Percentiles rank a stretch among this genome's conserved stretches.
Evolutionary conservation across 2,888 invertebrate genomes (phyloP).

Genomic region (Ophion costatus): DNA sequence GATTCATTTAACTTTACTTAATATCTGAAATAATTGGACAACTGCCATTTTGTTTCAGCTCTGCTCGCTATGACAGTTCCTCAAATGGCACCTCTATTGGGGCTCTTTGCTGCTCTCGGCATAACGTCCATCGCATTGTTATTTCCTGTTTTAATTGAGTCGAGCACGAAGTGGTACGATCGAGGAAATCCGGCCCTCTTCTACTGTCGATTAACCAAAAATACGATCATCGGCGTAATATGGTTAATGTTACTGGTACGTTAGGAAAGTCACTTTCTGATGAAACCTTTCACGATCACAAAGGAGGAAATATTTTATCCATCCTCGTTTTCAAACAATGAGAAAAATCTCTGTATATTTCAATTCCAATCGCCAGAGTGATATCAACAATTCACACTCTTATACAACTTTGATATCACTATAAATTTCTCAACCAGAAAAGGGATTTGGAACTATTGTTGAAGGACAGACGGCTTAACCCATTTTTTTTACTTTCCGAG

Average conservation of each 20-base stretch:
- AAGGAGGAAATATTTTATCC: too few species aligned
- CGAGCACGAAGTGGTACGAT: conserved; percentile 74
- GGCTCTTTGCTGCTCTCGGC: conserved; percentile 85
- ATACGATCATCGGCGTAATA: conserved; percentile 74
- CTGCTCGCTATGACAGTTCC: conserved; percentile 85
- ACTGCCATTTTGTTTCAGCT: conserved; percentile 77
- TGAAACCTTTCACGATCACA: too few species aligned
- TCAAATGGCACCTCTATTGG: conserved; percentile 85
- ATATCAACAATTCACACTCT: too few species aligned
- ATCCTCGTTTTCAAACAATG: too few species aligned
- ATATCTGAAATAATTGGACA: neutral
- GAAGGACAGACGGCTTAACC: too few species aligned
- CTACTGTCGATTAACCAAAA: conserved; percentile 74
- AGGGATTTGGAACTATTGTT: too few species aligned
- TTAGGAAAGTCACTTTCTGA: conserved; percentile 9
- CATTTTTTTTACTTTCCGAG: too few species aligned
- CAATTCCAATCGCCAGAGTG: too few species aligned
- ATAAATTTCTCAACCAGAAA: too few species aligned
- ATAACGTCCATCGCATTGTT: conserved; percentile 84
- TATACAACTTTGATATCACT: too few species aligned
- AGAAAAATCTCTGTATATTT: too few species aligned
- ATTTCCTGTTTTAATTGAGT: conserved; percentile 80
- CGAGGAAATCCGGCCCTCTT: conserved; percentile 71
- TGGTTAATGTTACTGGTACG: conserved; percentile 76
- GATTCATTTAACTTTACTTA: neutral